These are phyloP conservation scores for Lepidocyrtoides sp. DNA, from an alignment of 2,888 invertebrate species.

Conservation along the genomic window DNA sequence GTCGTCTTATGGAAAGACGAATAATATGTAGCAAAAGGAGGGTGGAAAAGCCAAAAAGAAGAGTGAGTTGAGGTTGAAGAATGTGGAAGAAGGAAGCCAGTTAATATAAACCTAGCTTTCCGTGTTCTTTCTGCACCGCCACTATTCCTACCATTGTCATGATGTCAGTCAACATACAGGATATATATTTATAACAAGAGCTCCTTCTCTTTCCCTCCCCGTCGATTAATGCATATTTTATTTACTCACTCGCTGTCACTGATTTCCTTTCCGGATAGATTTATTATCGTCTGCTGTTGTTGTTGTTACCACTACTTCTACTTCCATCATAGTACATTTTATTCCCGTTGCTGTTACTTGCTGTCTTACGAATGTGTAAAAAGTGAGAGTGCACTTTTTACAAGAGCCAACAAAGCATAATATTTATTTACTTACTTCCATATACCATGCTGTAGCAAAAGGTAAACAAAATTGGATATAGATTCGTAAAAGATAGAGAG, in stretches of 20 bases:
- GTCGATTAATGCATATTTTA: slow-evolving; percentile 83
- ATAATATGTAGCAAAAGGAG: neutral
- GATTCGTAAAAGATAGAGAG: neutral
- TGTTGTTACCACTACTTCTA: neutral
- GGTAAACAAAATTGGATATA: slow-evolving; percentile 28
- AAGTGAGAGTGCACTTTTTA: slow-evolving; percentile 35
- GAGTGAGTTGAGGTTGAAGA: neutral
- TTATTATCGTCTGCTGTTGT: slow-evolving; percentile 79
- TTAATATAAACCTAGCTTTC: slow-evolving; percentile 48
- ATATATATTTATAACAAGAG: slow-evolving; percentile 77
- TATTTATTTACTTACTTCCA: slow-evolving; percentile 5
- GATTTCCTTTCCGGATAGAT: slow-evolving; percentile 82
- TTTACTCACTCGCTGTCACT: slow-evolving; percentile 82
- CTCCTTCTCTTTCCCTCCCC: slow-evolving; percentile 73
- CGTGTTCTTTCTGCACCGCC: neutral
- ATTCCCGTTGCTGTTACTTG: neutral
- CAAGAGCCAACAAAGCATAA: slow-evolving; percentile 11
- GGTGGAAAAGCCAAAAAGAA: slow-evolving; percentile 4
- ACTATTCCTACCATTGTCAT: neutral
- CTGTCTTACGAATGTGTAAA: neutral
- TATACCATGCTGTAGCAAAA: slow-evolving; percentile 8
- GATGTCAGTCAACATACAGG: neutral
- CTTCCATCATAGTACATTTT: neutral
- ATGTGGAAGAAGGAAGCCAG: slow-evolving; percentile 41
- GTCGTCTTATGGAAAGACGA: neutral